Base-by-base conservation (phyloP, 2,797 vertebrate genomes). In the Eutrigla gurnardus region DNA sequence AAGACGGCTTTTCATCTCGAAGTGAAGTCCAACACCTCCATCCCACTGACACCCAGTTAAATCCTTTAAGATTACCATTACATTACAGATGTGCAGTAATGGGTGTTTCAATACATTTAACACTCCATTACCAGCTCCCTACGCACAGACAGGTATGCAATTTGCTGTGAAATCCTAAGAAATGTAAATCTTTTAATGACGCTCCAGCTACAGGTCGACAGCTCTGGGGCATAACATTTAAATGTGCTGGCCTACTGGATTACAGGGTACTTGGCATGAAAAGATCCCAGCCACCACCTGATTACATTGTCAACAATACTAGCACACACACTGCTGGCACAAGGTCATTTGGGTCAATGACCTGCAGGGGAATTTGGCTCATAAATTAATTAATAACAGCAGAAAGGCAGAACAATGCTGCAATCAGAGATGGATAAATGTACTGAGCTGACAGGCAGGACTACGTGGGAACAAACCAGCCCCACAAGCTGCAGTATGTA, bases 291-390 rank as follows among this genome's bases (percentile, higher is more conserved):
- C 17, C 45, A 57, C 13, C 47, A 63, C 50, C 18, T 67, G 57
- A 88, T 86, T 72, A 77, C 58, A 76, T 39, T 69, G 61, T 78
- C 78, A 71, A 70, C 66, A 69, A 43, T 14, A 63, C 67, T 18
- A 33, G 49, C 58, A 60, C 35, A 73, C 39, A 84, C 18, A 49
- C 14, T 70, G 50, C 36, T 37, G 47, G 9, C 46, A 55, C 73
- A 83, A 83, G 80, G 87, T 86, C 69, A 77, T 52, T 71, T 37
- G 11, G 70, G 75, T 78, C 78, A 84, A 71, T 69, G 45, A 35
- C 35, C 64, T 82, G 32, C 54, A 61, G 53, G 55, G 46, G 64
- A 69, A 65, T 77, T 72, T 53, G 54, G 57, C 49, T 71, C 17
- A 39, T 25, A 14, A 36, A 43, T 25, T 45, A 55, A 57, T 45